Percentiles rank a stretch among this genome's conserved stretches.
phyloP scores from a whole-genome alignment of 2,888 invertebrate genomes.

The Itoplectis maculator region DNA sequence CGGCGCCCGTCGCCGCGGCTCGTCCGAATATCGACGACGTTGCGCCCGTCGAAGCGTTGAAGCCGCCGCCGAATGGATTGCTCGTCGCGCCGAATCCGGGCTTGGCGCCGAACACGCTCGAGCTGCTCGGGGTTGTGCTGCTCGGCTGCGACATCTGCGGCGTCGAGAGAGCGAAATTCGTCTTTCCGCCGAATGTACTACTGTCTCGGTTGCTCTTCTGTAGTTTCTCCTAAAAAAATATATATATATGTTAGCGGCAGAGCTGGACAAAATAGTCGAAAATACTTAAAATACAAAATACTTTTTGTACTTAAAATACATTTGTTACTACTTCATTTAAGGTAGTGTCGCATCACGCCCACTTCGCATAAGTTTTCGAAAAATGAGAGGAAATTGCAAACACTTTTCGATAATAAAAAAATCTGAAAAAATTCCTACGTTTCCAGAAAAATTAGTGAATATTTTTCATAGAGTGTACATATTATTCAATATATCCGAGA shows the following conservation, averaged over 20 bases:
- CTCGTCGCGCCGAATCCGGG: slow-evolving; percentile 70
- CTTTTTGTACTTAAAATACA: too few species aligned
- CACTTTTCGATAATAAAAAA: too few species aligned
- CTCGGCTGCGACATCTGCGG: slow-evolving; percentile 64
- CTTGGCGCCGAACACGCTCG: slow-evolving; percentile 74
- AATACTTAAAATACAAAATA: too few species aligned
- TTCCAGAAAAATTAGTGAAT: too few species aligned
- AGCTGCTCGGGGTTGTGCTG: slow-evolving; percentile 16
- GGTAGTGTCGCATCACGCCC: too few species aligned
- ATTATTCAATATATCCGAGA: too few species aligned
- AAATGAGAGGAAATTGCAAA: too few species aligned
- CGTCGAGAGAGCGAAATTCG: slow-evolving; percentile 64
- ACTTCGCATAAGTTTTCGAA: too few species aligned
- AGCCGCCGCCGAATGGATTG: slow-evolving; percentile 75
- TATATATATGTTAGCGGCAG: slow-evolving; percentile 10
- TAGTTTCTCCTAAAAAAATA: slow-evolving; percentile 77
- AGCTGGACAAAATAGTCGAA: too few species aligned
- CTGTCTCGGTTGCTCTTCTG: slow-evolving; percentile 72
- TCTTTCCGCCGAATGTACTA: slow-evolving; percentile 60
- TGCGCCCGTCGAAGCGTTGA: slow-evolving; percentile 60
- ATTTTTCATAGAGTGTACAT: too few species aligned
- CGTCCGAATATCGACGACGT: slow-evolving; percentile 76
- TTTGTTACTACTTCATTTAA: too few species aligned
- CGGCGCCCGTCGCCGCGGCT: slow-evolving; percentile 63
- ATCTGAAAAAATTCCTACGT: too few species aligned